phyloP scores from a whole-genome alignment of 2,113 vertebrate genomes.

The Halcyon malimbica region DNA sequence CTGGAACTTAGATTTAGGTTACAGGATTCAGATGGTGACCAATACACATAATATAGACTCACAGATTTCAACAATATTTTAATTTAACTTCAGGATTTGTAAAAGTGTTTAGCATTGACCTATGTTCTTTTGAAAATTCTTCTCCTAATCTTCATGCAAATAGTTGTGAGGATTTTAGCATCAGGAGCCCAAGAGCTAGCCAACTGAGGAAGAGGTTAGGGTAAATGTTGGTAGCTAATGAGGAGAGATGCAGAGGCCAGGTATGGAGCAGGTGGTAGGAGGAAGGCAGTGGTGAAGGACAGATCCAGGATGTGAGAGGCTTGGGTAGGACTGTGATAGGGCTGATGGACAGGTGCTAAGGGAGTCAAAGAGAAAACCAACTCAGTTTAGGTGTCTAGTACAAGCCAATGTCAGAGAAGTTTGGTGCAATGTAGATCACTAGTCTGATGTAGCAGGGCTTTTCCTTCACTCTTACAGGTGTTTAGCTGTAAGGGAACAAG shows the following conservation, averaged over 20 bases:
- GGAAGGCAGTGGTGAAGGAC: not conserved
- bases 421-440: not conserved
- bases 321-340: not conserved
- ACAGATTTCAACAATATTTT: not conserved
- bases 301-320: not conserved
- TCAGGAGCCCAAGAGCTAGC: not conserved
- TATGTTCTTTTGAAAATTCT: not conserved
- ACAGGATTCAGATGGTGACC: not conserved
- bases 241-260: not conserved
- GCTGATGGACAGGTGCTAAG: not conserved
- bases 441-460: not conserved
- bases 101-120: not conserved
- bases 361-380: not conserved
- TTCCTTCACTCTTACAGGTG: not conserved
- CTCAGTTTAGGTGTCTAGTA: not conserved
- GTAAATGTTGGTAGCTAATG: not conserved
- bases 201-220: not conserved
- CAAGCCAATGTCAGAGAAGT: not conserved
- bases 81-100: not conserved
- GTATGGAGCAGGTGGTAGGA: not conserved
- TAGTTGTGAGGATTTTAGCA: not conserved
- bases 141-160: not conserved
- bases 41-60: not conserved
- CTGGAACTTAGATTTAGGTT: not conserved
- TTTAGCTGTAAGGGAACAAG: not conserved